Percentiles rank a stretch among this genome's conserved stretches.
Conservation (phyloP, 2,113 vertebrate genomes). For the Misgurnus anguillicaudatus region DNA sequence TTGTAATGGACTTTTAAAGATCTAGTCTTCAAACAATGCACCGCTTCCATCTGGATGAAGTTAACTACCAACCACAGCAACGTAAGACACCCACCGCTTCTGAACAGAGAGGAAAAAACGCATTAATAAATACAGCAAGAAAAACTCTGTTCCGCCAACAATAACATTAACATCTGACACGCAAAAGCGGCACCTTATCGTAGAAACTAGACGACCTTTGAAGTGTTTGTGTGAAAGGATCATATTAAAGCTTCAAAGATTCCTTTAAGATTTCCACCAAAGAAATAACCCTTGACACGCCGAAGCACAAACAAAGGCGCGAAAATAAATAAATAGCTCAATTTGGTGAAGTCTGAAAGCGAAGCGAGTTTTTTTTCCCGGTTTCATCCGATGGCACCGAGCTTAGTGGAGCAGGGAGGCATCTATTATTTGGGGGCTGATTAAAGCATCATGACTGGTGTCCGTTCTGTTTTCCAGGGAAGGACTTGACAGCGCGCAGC, state of each 20-base stretch:
- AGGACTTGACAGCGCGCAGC: constrained; percentile 73
- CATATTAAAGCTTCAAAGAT: constrained; percentile 76
- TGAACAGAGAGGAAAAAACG: constrained; percentile 47
- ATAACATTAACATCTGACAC: constrained; percentile 77
- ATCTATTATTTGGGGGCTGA: constrained; percentile 76
- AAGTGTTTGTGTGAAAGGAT: constrained; percentile 66
- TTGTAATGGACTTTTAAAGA: constrained; percentile 60
- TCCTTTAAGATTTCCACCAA: constrained; percentile 74
- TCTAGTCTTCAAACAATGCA: constrained; percentile 62
- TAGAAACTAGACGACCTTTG: constrained; percentile 71
- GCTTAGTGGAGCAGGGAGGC: constrained; percentile 64
- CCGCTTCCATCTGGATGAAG: constrained; percentile 71
- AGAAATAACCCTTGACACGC: constrained; percentile 74
- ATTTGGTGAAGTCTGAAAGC: constrained; percentile 69
- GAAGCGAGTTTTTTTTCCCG: constrained; percentile 36
- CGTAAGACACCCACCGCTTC: constrained; percentile 63
- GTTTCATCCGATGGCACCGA: constrained; percentile 55
- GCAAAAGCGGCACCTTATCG: constrained; percentile 63
- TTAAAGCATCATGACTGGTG: constrained; percentile 78
- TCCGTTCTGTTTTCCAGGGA: constrained; percentile 75
- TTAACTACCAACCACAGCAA: constrained; percentile 69
- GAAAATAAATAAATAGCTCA: constrained; percentile 65
- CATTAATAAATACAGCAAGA: constrained; percentile 58
- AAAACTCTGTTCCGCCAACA: constrained; percentile 69
- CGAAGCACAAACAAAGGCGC: constrained; percentile 77